Evolutionary conservation across 1,140 invertebrate genomes (phyloP).

Genomic region (Pachyrhynchus sulphureomaculatus): DNA sequence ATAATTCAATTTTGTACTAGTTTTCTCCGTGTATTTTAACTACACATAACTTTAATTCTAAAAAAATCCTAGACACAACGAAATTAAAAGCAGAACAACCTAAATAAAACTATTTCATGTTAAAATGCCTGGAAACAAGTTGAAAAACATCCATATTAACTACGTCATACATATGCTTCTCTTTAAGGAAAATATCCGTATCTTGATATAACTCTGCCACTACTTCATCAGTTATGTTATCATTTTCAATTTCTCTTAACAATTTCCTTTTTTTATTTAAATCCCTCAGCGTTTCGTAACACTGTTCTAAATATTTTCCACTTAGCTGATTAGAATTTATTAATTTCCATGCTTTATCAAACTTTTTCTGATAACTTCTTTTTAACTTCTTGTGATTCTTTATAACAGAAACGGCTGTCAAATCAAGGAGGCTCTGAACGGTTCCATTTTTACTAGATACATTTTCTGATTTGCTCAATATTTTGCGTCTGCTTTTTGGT

Average conservation of each 20-base stretch:
- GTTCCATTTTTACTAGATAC: conserved; percentile 1
- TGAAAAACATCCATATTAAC: conserved; percentile 38
- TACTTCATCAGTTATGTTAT: conserved; percentile 37
- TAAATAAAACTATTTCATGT: background rate
- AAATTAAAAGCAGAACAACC: too few species aligned
- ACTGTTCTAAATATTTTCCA: conserved; percentile 24
- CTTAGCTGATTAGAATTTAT: conserved; percentile 33
- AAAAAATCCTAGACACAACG: too few species aligned
- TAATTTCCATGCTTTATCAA: conserved; percentile 38
- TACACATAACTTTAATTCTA: too few species aligned
- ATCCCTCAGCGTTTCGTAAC: conserved; percentile 40
- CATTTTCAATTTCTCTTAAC: conserved; percentile 40
- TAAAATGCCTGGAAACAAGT: background rate
- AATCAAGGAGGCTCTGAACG: conserved; percentile 32
- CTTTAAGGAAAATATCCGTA: conserved; percentile 39
- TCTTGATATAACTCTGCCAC: conserved; percentile 39
- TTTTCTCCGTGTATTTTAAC: too few species aligned
- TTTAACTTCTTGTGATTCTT: conserved; percentile 34
- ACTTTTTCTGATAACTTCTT: conserved; percentile 34
- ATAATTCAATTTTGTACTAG: too few species aligned
- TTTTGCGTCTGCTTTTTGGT: background rate
- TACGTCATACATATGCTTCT: conserved; percentile 31
- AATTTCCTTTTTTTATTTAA: conserved; percentile 43
- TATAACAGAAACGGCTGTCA: conserved; percentile 38
- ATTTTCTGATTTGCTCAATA: background rate